Base-by-base conservation (phyloP, 1,140 invertebrate species). In the Hyposmocoma kahamanoa region DNA sequence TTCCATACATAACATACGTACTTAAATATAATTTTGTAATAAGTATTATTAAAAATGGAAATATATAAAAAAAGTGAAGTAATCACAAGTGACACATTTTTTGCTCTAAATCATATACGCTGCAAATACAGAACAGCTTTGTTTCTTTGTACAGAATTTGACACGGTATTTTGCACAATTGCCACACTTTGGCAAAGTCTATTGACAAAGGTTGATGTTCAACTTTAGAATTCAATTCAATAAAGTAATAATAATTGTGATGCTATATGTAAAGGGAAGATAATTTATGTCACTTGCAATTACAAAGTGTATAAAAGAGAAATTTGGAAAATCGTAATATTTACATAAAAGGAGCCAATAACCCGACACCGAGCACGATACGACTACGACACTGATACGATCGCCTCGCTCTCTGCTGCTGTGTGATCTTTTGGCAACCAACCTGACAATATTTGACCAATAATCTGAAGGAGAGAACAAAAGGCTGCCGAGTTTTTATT, bases 381-480 rank as follows among this genome's bases (percentile, higher is more conserved):
- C 32, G 53, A 51, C 48, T 17, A 36, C 32, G 53, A 51, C 48
- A 43, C 13, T 34, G 38, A 39, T 45, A 15, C 30, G 2, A 36
- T 36, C 32, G 32, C 18, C 32, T 36, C 15, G 4, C 32, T 36
- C 11, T 36, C n/a, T n/a, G n/a, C n/a, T n/a, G n/a, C n/a, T n/a
- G n/a, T n/a, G n/a, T n/a, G n/a, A n/a, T n/a, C n/a, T n/a, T n/a
- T n/a, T n/a, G n/a, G n/a, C n/a, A n/a, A n/a, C n/a, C n/a, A n/a
- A n/a, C n/a, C n/a, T n/a, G n/a, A n/a, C n/a, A n/a, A n/a, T n/a
- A n/a, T n/a, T n/a, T n/a, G n/a, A n/a, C n/a, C n/a, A n/a, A n/a
- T n/a, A n/a, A n/a, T n/a, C n/a, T n/a, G n/a, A n/a, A n/a, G n/a
- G n/a, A n/a, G n/a, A n/a, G n/a, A n/a, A n/a, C n/a, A n/a, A n/a